Evolutionary conservation across 2,113 vertebrate species (phyloP), one percentile per base, ranked within the genome.

Genomic region (Bufo bufo): DNA sequence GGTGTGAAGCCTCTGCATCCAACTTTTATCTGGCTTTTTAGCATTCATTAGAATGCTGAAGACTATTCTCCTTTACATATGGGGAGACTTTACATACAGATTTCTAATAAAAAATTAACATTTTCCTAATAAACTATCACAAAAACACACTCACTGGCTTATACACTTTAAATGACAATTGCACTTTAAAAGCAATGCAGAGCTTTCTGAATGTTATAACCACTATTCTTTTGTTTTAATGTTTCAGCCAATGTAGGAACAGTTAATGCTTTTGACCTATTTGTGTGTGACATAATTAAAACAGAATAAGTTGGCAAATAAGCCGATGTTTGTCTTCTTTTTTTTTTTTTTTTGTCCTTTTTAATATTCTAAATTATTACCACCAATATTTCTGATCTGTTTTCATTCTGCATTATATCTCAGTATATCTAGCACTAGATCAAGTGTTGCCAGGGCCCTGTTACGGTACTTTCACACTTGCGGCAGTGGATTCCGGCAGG

Each of bases 391-490:
- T 75, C 7, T 10, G 0, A 74, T 72, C 7, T 43, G 66, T 19
- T 19, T 9, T 45, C 7, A 9, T 47, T 74, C 0, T 17, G 3
- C 2, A 0, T 16, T 23, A 9, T 33, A 4, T 0, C 16, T 7
- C 1, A 63, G 9, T 65, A 5, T n/a, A n/a, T 17, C 2, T 61
- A 19, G 59, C 6, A 61, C 17, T 65, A 19, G 65, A 33, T 7
- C 19, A 33, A 69, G 65, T 69, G 23, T 65, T 58, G 7, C 2
- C 8, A 65, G 8, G 59, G 56, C 12, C 12, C 56, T 58, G 9
- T 58, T 58, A 12, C 8, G 12, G 12, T 58, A 52, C 12, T 10
- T 12, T 58, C 3, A 33, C 33, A 33, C 33, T 33, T 33, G 33
- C 33, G 33, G 33, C 33, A 33, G 33, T 33, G 33, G 33, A 33